phyloP scores from a whole-genome alignment of 1,140 invertebrate genomes.

The Himalopsyche phryganea region DNA sequence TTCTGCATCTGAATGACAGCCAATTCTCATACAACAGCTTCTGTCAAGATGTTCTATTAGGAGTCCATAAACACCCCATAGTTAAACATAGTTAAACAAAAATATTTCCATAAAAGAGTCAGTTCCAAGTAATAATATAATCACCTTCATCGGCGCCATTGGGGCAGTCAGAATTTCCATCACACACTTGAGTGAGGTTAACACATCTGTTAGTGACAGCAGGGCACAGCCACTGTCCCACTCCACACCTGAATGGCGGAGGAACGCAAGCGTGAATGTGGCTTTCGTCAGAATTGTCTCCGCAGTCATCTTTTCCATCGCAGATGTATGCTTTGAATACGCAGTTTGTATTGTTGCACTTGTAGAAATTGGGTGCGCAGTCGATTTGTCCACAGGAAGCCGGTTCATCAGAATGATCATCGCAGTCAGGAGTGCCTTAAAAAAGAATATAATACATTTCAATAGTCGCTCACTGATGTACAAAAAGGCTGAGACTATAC shows the following conservation, averaged over 20 bases:
- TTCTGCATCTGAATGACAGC: no score
- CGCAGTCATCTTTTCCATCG: conserved; percentile 94
- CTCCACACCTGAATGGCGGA: conserved; percentile 71
- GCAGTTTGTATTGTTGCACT: conserved; percentile 85
- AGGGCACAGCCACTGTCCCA: conserved; percentile 81
- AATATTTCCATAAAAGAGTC: no score
- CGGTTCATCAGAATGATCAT: conserved; percentile 89
- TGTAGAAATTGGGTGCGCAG: conserved; percentile 75
- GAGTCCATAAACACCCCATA: no score
- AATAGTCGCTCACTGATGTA: no score
- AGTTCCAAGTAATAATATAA: no score
- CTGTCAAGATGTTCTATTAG: no score
- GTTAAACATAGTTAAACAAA: no score
- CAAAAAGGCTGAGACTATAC: no score
- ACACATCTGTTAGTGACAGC: conserved; percentile 73
- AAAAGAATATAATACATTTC: conserved; percentile 1
- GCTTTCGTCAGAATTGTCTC: conserved; percentile 91
- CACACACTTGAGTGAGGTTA: conserved; percentile 78
- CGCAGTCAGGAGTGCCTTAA: conserved; percentile 75
- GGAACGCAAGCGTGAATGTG: conserved; percentile 69
- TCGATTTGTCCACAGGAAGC: conserved; percentile 73
- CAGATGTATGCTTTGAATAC: conserved; percentile 93
- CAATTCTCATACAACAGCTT: no score
- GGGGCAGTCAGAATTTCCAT: conserved; percentile 82
- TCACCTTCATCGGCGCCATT: conserved; percentile 87